Evolutionary conservation across 2,888 invertebrate species (phyloP).

Genomic region (Xestia sexstrigata): DNA sequence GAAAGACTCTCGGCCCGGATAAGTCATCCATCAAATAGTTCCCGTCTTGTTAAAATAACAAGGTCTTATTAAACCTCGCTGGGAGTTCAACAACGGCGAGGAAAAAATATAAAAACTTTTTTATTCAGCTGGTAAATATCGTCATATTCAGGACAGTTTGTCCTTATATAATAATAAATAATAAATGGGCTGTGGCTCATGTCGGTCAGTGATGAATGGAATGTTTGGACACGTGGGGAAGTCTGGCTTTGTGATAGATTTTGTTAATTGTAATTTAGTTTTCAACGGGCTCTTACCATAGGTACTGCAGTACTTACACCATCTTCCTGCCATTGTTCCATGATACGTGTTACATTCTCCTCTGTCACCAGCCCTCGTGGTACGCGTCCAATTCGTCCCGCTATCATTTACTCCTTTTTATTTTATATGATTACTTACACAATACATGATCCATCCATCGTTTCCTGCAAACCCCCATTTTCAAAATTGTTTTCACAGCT

Average conservation of each 20-base stretch:
- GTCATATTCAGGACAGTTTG: constrained; percentile 26
- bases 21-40: constrained; percentile 86
- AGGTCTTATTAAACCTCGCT: constrained; percentile 70
- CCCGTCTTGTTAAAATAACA: constrained; percentile 75
- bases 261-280: background rate
- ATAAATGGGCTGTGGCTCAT: constrained; percentile 9
- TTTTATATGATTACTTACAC: background rate
- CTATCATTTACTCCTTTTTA: background rate
- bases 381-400: too few species aligned
- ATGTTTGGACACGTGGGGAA: background rate
- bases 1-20: constrained; percentile 77
- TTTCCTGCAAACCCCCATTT: background rate
- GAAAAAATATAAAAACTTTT: constrained; percentile 59
- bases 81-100: constrained; percentile 53
- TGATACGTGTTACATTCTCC: background rate
- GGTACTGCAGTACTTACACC: too few species aligned
- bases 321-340: too few species aligned
- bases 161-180: background rate
- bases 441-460: too few species aligned
- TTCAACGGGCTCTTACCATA: background rate
- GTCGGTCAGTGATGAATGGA: constrained; percentile 32
- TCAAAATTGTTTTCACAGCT: background rate
- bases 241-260: background rate
- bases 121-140: constrained; percentile 46
- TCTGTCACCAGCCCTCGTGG: too few species aligned